Conservation (phyloP, 2,113 vertebrate genomes). For the Narcine bancroftii region DNA sequence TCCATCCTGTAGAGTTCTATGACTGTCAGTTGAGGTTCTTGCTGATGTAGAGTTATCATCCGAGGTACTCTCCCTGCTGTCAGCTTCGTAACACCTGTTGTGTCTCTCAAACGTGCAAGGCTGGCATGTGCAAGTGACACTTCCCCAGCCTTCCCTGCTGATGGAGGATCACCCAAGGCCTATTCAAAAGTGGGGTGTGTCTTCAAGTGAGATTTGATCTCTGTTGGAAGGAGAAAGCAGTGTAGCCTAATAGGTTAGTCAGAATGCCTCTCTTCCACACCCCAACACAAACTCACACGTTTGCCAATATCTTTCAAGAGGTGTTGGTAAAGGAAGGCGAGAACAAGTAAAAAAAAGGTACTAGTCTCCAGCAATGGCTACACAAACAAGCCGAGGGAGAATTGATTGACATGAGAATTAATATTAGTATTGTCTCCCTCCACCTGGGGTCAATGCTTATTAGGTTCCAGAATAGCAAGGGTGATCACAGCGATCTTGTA, state of each 20-base stretch:
- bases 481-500: too few species aligned
- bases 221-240: neutral
- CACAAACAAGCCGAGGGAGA: too few species aligned
- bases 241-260: neutral
- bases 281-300: neutral
- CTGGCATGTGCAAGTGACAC: neutral
- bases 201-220: neutral
- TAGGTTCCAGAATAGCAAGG: too few species aligned
- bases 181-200: neutral
- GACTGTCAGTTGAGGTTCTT: neutral
- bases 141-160: neutral
- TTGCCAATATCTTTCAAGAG: neutral
- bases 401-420: too few species aligned
- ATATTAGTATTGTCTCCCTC: too few species aligned
- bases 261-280: neutral
- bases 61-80: neutral
- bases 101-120: neutral
- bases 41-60: neutral
- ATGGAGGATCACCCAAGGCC: too few species aligned
- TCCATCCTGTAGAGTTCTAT: too few species aligned
- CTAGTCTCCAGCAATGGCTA: neutral
- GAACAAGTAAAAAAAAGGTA: neutral
- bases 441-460: too few species aligned
- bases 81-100: neutral
- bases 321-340: neutral